phyloP scores from a whole-genome alignment of 2,797 vertebrate genomes.

The Peromyscus nudipes region DNA sequence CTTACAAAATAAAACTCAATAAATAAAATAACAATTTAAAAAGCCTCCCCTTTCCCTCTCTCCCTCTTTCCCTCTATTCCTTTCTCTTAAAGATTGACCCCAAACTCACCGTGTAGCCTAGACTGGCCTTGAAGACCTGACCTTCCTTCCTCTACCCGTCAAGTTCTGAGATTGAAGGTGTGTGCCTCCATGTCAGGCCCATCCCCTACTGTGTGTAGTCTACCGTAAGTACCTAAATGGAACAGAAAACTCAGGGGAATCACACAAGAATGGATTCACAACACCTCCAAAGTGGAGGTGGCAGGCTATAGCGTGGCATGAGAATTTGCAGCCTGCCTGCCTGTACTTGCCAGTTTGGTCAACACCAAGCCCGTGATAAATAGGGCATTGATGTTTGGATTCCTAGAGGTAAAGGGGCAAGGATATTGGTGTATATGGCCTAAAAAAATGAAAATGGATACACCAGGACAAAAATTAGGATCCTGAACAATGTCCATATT shows the following conservation, averaged over 20 bases:
- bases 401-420: slow-evolving; percentile 27
- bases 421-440: not conserved
- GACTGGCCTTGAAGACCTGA: not conserved
- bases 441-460: not conserved
- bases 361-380: not conserved
- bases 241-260: not conserved
- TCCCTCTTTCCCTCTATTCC: not conserved
- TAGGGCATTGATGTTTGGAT: slow-evolving; percentile 33
- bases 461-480: not conserved
- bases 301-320: too few relatives aligned
- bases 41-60: not conserved
- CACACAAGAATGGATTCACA: not conserved
- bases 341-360: not conserved
- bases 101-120: not conserved
- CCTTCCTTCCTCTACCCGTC: not conserved
- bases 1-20: not conserved
- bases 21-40: not conserved
- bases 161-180: not conserved
- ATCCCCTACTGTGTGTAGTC: not conserved
- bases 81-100: not conserved
- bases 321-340: not conserved
- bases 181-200: not conserved
- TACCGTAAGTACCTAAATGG: not conserved
- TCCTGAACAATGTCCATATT: not conserved
- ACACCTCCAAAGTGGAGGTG: not conserved